Evolutionary conservation across 2,888 invertebrate genomes (phyloP), one percentile per base, ranked within the genome.

Genomic region (Empis livida): DNA sequence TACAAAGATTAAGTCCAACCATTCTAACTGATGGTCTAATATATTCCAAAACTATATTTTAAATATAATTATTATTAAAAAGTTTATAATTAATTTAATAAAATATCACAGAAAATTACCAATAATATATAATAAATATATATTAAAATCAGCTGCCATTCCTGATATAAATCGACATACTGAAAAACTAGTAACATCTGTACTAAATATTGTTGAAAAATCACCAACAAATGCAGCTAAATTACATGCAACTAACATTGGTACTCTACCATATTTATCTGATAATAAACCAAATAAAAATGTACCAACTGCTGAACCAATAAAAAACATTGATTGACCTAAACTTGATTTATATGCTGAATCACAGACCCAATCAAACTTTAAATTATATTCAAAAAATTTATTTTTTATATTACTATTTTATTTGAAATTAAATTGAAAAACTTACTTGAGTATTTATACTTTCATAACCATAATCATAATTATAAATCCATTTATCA

Each of bases 121-220:
- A 54, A 77, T 69, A 50, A 78, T 78, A 50, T 76, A 77, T 75
- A 78, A 76, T 61, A 77, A 71, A 31, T 72, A 68, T 55, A 74
- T 77, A 54, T 75, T 73, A 5, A 72, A 71, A 56, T 77, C 77
- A 14, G 74, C 76, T 9, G 76, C 77, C 47, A 74, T 59, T 11
- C 79, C 79, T 2, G 77, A 73, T 23, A 78, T 54, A 54, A 79
- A 75, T 49, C 79, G 64, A 16, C 73, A 70, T 2, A 67, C 48
- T 1, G 71, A 67, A 63, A 75, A 79, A 40, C 65, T 58, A 1
- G 65, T 56, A 45, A 72, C 63, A 46, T 66, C 63, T 10, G 51
- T 59, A 3, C 73, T 67, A 50, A 75, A 71, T 1, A 72, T 62
- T 1, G 76, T 76, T 1, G 68, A 55, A 27, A 74, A 64, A 52